phyloP scores from a whole-genome alignment of 2,113 vertebrate genomes.

The Centrocercus urophasianus region DNA sequence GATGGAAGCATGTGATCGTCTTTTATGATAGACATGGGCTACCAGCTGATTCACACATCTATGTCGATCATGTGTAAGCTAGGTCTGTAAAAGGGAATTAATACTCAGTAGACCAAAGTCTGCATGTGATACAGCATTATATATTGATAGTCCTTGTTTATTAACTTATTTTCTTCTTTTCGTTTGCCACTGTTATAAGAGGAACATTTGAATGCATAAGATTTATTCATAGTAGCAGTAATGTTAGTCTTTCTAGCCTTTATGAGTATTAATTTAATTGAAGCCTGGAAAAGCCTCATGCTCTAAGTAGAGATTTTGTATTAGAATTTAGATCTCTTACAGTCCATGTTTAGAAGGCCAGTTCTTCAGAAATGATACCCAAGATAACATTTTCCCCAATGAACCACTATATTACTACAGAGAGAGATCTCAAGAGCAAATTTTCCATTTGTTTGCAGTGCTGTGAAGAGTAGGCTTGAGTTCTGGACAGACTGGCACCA shows the following conservation, averaged over 20 bases:
- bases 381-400: neutral
- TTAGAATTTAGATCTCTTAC: neutral
- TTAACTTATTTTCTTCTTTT: neutral
- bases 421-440: neutral
- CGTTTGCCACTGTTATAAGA: neutral
- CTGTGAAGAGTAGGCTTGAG: neutral
- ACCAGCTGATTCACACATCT: neutral
- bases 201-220: neutral
- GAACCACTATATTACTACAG: neutral
- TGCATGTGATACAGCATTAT: neutral
- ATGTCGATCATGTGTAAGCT: neutral
- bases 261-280: neutral
- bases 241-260: neutral
- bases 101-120: neutral
- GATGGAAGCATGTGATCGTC: neutral
- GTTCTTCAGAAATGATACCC: neutral
- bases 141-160: neutral
- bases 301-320: neutral
- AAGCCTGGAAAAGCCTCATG: neutral
- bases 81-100: neutral
- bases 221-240: neutral
- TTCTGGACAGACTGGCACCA: neutral
- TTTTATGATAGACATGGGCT: neutral
- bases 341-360: neutral
- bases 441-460: neutral